These are phyloP conservation scores for Actinia equina DNA, from an alignment of 64 coral and sea anemone species.

Conservation along the genomic window DNA sequence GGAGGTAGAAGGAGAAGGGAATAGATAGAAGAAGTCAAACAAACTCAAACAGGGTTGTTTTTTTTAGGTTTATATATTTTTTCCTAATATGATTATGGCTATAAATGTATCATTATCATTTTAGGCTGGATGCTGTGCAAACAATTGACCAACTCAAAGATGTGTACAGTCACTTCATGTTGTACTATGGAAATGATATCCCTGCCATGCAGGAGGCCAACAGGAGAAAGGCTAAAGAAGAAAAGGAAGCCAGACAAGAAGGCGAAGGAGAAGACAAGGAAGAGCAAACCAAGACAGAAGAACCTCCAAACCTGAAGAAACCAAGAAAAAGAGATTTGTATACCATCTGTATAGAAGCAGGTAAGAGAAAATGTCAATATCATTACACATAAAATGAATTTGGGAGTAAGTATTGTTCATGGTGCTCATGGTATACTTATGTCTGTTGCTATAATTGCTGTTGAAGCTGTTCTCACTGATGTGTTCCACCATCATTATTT, in stretches of 20 bases:
- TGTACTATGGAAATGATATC: constrained; percentile 93
- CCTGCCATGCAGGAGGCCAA: constrained; percentile 82
- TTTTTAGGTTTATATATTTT: no score
- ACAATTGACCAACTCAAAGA: constrained; percentile 91
- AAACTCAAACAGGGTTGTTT: no score
- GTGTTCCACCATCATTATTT: no score
- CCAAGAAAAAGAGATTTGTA: constrained; percentile 87
- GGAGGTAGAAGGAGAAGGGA: no score
- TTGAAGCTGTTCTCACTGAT: no score
- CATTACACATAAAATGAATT: background rate
- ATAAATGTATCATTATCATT: no score
- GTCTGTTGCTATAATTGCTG: no score
- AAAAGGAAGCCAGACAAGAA: constrained; percentile 16
- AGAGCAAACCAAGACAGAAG: constrained; percentile 44
- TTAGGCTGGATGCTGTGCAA: constrained; percentile 83
- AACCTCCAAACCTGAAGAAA: constrained; percentile 78
- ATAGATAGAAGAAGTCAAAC: no score
- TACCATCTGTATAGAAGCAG: constrained; percentile 88
- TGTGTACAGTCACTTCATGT: constrained; percentile 95
- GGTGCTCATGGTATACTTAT: no score
- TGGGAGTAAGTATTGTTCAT: no score
- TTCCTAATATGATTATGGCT: no score
- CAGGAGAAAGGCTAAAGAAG: constrained; percentile 55
- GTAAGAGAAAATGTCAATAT: constrained; percentile 5
- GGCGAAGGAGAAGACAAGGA: constrained; percentile 44